These are phyloP conservation scores for Coreoperca whiteheadi DNA, from an alignment of 2,113 vertebrate genomes.

Conservation along the genomic window DNA sequence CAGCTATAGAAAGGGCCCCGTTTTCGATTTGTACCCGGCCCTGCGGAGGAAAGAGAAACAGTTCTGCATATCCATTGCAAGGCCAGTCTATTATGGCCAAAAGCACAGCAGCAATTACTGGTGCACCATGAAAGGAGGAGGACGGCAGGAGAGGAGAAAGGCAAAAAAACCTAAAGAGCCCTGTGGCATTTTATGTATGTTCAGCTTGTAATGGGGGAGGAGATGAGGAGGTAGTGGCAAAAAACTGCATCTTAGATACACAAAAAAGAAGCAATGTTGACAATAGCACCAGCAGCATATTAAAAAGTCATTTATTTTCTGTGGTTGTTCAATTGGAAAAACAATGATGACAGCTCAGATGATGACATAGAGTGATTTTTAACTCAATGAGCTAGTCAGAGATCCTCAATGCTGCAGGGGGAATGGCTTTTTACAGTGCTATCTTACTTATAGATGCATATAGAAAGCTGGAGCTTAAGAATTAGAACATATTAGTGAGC, in stretches of 20 bases:
- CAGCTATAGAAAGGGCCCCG: slow-evolving; percentile 90
- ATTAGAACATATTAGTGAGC: not conserved
- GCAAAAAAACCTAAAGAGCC: not conserved
- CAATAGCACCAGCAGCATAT: slow-evolving; percentile 56
- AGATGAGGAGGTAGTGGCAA: slow-evolving; percentile 16
- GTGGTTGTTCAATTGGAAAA: slow-evolving; percentile 56
- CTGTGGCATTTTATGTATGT: slow-evolving; percentile 36
- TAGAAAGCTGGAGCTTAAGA: not conserved
- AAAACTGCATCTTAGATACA: slow-evolving; percentile 53
- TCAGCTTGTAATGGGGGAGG: slow-evolving; percentile 19
- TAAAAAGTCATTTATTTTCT: slow-evolving; percentile 71
- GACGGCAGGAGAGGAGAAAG: slow-evolving; percentile 42
- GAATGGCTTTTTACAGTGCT: slow-evolving; percentile 3
- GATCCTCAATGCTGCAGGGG: slow-evolving; percentile 31
- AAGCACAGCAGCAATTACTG: slow-evolving; percentile 76
- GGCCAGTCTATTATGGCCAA: slow-evolving; percentile 65
- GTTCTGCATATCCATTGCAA: slow-evolving; percentile 65
- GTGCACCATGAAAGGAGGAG: slow-evolving; percentile 51
- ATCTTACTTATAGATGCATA: slow-evolving; percentile 2
- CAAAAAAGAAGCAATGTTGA: slow-evolving; percentile 44
- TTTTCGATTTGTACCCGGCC: slow-evolving; percentile 94
- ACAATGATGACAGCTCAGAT: slow-evolving; percentile 47
- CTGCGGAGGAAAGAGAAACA: slow-evolving; percentile 85
- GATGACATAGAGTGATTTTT: slow-evolving; percentile 60
- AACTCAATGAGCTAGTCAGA: slow-evolving; percentile 53